phyloP scores from a whole-genome alignment of 92 coral and sea anemone species.

The Palythoa heliodiscus region DNA sequence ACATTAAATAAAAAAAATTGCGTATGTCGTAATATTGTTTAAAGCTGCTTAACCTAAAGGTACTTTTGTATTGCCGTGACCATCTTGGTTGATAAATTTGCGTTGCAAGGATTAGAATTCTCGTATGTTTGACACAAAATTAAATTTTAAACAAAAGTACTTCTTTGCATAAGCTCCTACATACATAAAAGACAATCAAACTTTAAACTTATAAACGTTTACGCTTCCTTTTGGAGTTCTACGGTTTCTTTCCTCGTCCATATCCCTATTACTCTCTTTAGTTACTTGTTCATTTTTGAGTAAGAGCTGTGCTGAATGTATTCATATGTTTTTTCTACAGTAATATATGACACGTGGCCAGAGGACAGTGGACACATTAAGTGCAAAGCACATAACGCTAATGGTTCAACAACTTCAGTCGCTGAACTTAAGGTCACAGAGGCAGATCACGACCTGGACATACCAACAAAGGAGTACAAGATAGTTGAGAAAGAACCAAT shows the following conservation, averaged over 20 bases:
- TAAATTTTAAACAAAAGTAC: too few relatives aligned
- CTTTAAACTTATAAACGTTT: too few relatives aligned
- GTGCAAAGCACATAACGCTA: slow-evolving; percentile 83
- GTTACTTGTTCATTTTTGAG: neutral
- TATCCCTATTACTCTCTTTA: neutral
- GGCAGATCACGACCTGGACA: slow-evolving; percentile 11
- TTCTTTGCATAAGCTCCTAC: too few relatives aligned
- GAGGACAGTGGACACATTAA: slow-evolving; percentile 80
- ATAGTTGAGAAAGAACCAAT: slow-evolving; percentile 32
- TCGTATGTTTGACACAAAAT: too few relatives aligned
- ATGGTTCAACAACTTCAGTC: slow-evolving; percentile 73
- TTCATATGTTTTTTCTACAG: slow-evolving; percentile 16
- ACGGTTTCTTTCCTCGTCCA: neutral
- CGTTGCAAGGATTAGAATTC: too few relatives aligned
- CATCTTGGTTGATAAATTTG: neutral
- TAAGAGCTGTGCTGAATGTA: neutral
- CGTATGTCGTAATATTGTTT: too few relatives aligned
- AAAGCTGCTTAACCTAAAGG: too few relatives aligned
- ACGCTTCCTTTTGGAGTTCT: neutral
- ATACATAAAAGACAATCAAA: too few relatives aligned
- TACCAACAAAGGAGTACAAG: neutral
- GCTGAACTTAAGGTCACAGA: slow-evolving; percentile 66
- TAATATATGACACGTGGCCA: slow-evolving; percentile 67
- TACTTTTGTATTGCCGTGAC: neutral
- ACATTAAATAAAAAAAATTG: too few relatives aligned